These are phyloP conservation scores for Euphonia xanthogaster DNA, from an alignment of 2,797 vertebrate genomes.

Conservation along the genomic window DNA sequence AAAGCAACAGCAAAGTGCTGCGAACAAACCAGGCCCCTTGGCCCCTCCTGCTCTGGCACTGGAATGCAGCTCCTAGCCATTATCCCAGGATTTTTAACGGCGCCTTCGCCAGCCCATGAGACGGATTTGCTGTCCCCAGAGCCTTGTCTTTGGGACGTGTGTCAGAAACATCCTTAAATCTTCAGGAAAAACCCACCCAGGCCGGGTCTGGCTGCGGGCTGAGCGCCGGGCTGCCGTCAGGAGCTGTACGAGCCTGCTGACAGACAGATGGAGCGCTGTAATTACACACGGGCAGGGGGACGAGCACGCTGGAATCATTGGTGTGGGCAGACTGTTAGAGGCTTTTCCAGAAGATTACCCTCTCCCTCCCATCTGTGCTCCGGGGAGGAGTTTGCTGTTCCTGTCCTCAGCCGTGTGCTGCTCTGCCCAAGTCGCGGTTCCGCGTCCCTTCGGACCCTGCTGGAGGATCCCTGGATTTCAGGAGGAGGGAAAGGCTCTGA, in stretches of 20 bases:
- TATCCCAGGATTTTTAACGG: neutral
- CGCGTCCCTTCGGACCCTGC: neutral
- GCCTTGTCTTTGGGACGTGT: constrained; percentile 60
- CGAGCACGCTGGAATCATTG: constrained; percentile 73
- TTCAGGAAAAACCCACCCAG: neutral
- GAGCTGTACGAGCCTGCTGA: constrained; percentile 80
- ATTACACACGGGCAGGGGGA: constrained; percentile 82
- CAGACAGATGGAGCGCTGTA: constrained; percentile 86
- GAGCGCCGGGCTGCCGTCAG: constrained; percentile 55
- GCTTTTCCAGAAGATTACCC: constrained; percentile 85
- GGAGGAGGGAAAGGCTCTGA: neutral
- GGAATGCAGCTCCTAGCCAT: neutral
- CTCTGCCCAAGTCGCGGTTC: constrained; percentile 46
- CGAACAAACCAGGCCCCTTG: neutral
- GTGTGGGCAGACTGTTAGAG: constrained; percentile 84
- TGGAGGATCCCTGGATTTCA: accelerated
- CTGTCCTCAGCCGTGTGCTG: constrained; percentile 50
- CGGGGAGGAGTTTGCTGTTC: constrained; percentile 59
- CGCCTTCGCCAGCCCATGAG: neutral
- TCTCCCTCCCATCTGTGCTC: constrained; percentile 81
- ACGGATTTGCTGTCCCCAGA: constrained; percentile 65
- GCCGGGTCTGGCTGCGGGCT: constrained; percentile 7
- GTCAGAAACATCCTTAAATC: constrained; percentile 76
- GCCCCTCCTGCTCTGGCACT: neutral
- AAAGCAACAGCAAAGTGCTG: neutral